These are phyloP conservation scores for Onychomys torridus DNA, from an alignment of 2,797 vertebrate genomes.

Conservation along the genomic window DNA sequence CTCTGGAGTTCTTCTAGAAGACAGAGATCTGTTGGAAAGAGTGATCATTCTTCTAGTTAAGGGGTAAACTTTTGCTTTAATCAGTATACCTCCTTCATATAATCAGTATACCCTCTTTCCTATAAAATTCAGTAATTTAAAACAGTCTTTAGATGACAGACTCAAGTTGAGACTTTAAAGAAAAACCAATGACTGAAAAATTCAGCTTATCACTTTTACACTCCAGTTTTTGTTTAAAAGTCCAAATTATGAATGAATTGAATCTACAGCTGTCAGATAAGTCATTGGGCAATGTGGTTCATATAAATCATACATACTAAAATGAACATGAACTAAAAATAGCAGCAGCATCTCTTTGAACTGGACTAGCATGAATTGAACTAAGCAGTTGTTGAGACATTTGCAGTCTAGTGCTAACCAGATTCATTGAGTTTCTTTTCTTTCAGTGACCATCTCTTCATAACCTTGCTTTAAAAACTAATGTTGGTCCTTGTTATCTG, in stretches of 20 bases:
- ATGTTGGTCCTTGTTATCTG: not conserved
- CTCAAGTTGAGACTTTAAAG: conserved; percentile 3
- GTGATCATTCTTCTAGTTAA: not conserved
- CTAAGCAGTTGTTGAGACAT: not conserved
- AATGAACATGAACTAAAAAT: not conserved
- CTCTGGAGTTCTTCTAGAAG: not conserved
- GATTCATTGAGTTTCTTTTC: not conserved
- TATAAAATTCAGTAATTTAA: not conserved
- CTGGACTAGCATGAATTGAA: conserved; percentile 11
- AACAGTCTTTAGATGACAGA: not conserved
- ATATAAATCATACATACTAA: not conserved
- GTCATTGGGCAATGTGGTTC: not conserved
- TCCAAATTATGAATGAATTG: not conserved
- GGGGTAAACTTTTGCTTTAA: not conserved
- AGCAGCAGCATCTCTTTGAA: not conserved
- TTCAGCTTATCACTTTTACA: not conserved
- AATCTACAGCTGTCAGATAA: not conserved
- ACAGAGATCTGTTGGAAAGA: not conserved
- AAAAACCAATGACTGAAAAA: not conserved
- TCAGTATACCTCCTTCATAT: not conserved
- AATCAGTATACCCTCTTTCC: not conserved
- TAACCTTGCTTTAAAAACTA: not conserved
- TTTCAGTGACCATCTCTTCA: not conserved
- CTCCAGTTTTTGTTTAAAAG: not conserved
- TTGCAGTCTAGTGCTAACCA: not conserved